phyloP scores from a whole-genome alignment of 1,140 invertebrate genomes.

The Drosophila erecta region DNA sequence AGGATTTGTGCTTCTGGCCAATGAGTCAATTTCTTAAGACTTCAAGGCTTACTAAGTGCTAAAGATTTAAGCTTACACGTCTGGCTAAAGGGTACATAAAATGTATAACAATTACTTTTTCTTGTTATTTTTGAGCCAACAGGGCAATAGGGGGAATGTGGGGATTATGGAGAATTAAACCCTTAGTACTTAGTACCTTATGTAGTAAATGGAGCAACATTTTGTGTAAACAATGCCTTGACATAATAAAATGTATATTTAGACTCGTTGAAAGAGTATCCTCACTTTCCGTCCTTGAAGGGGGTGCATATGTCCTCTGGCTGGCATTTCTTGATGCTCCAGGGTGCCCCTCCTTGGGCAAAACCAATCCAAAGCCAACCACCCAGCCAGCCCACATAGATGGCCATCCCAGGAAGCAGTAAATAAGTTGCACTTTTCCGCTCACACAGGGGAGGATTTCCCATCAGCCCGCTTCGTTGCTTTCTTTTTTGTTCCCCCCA shows the following conservation, averaged over 20 bases:
- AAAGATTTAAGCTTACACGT: too few relatives aligned
- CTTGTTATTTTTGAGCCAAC: too few relatives aligned
- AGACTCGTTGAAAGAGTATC: constrained; percentile 1
- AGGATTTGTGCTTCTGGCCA: not conserved
- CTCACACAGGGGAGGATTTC: constrained; percentile 37
- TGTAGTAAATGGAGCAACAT: not conserved
- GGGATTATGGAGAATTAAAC: not conserved
- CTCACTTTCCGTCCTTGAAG: constrained; percentile 3
- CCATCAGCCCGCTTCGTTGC: constrained; percentile 11
- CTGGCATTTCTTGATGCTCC: constrained; percentile 14
- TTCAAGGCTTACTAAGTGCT: not conserved
- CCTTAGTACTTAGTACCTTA: not conserved
- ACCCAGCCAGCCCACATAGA: constrained; percentile 1
- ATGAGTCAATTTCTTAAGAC: not conserved
- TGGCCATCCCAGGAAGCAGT: constrained; percentile 51
- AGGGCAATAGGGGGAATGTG: not conserved
- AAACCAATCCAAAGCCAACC: not conserved
- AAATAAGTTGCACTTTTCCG: constrained; percentile 78
- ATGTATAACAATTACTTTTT: too few relatives aligned
- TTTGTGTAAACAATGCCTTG: constrained; percentile 2
- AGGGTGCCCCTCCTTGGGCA: not conserved
- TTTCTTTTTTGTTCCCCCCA: not conserved
- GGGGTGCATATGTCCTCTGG: constrained; percentile 10
- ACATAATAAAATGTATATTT: constrained; percentile 7
- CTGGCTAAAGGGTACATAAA: too few relatives aligned